These are phyloP conservation scores for Promerops cafer DNA, from an alignment of 2,113 vertebrate genomes.

Conservation along the genomic window DNA sequence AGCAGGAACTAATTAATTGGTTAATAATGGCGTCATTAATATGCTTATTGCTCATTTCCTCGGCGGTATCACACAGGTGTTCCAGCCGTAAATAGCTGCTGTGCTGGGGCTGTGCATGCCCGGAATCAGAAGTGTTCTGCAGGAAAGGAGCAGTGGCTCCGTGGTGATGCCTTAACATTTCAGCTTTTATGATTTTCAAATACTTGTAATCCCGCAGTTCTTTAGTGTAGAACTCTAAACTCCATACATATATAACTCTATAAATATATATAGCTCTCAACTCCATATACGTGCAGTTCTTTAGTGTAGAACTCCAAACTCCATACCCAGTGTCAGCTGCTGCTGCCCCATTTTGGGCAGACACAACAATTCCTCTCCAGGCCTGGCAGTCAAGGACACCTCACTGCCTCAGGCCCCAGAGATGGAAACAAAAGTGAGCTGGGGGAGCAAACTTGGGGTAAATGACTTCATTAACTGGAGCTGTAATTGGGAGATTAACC, in stretches of 20 bases:
- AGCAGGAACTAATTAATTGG: constrained; percentile 3
- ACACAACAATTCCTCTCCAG: background rate
- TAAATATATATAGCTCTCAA: too few species aligned
- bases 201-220: background rate
- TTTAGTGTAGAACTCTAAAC: background rate
- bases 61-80: background rate
- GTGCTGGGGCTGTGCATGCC: background rate
- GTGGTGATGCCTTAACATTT: background rate
- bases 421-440: background rate
- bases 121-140: background rate
- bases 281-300: too few species aligned
- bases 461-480: background rate
- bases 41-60: constrained; percentile 15
- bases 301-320: background rate
- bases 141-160: background rate
- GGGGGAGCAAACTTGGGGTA: background rate
- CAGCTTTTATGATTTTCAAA: accelerated
- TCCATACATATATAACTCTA: too few species aligned
- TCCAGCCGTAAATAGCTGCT: background rate
- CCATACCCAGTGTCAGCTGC: background rate
- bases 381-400: background rate
- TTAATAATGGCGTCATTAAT: constrained; percentile 19
- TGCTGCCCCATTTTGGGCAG: background rate
- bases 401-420: background rate
- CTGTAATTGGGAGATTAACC: background rate